Base-by-base conservation (phyloP, 2,888 invertebrate genomes). In the Cataglyphis albicans region DNA sequence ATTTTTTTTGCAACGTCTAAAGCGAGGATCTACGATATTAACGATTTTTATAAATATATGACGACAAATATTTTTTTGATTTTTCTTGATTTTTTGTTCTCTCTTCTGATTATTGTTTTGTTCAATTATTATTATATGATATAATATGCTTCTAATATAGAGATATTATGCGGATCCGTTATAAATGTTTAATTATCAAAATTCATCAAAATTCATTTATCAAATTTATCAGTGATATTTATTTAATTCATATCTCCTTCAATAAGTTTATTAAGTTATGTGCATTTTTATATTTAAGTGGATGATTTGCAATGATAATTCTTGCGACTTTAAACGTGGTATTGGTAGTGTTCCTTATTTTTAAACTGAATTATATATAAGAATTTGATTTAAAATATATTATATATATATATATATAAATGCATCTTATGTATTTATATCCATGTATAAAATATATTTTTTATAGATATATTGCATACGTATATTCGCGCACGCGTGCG, bases 331-430 rank as follows among this genome's bases (percentile, higher is more conserved):
- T 4, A 12, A 7, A 9, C 25, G 6, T 68, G 15, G 32, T 41
- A 73, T 32, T 32, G 10, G 18, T 32, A 32, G 2, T 21, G 7
- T 73, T 73, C 29, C 12, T 74, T 35, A 63, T 35, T 21, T 63
- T 9, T 61, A 15, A 73, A 5, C 18, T 15, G 9, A 18, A 9
- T 18, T 74, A 15, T 12, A 9, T 41, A 61, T 35, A 61, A n/a
- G 32, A 63, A 21, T 44, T 63, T 35, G 21, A 72, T 25, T 72
- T 72, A 3, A 38, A 72, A 57, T 57, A 67, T 9, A 32, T 44
- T 52, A 32, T 52, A 21, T 55, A 70, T 15, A 21, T 55, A 70
- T 15, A 52, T 29, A 70, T 52, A 52, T 2, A 12, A n/a, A 25
- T 18, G 10, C 18, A 21, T 72, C 9, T 70, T 38, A 9, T 57